phyloP scores from a whole-genome alignment of 2,113 vertebrate species.

The Pelodiscus sinensis region DNA sequence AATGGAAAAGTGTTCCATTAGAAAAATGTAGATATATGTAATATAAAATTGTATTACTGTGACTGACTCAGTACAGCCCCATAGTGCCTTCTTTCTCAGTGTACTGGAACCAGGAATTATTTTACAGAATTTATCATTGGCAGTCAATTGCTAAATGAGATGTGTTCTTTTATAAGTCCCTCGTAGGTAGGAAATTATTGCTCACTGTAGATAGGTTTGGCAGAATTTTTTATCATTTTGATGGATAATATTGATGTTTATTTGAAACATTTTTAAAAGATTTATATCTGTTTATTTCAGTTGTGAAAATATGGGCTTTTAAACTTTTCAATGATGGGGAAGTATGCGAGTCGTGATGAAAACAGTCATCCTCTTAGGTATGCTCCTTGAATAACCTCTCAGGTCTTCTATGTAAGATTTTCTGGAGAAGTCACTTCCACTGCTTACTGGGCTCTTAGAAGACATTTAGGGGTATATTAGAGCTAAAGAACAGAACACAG shows the following conservation, averaged over 20 bases:
- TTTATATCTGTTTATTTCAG: not conserved
- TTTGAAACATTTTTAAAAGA: not conserved
- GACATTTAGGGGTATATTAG: too few species aligned
- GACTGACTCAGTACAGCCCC: not conserved
- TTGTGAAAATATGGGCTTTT: too few species aligned
- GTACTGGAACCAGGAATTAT: not conserved
- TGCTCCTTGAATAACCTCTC: too few species aligned
- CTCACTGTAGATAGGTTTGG: not conserved
- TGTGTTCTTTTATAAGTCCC: not conserved
- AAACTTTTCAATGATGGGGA: not conserved
- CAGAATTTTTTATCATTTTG: not conserved
- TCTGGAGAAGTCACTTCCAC: too few species aligned
- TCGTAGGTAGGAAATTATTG: not conserved
- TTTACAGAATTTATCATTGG: not conserved
- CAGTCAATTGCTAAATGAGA: not conserved
- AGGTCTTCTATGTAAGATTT: too few species aligned
- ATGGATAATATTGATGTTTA: not conserved
- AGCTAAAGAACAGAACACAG: too few species aligned
- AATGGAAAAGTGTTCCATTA: not conserved
- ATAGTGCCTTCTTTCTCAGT: not conserved
- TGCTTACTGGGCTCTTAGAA: too few species aligned
- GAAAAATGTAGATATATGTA: not conserved
- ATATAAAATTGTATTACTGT: not conserved
- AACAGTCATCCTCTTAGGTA: too few species aligned
- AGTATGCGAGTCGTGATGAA: not conserved